These are phyloP conservation scores for Oncorhynchus clarkii DNA, from an alignment of 2,113 vertebrate species.

Conservation along the genomic window DNA sequence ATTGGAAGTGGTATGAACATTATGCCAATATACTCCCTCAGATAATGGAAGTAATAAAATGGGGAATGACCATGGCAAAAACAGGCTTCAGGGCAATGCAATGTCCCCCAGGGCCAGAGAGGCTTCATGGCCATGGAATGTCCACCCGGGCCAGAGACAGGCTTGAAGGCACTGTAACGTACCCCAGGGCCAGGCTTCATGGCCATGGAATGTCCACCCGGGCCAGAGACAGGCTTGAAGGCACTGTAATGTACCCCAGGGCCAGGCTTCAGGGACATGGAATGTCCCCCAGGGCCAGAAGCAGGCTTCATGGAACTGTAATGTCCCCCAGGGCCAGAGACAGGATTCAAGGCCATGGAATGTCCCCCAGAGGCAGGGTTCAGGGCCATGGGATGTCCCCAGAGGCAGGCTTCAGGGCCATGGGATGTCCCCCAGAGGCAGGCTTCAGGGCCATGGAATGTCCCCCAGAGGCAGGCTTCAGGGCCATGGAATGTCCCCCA, in stretches of 20 bases:
- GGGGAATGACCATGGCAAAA: slow-evolving; percentile 6
- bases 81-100: neutral
- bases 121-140: neutral
- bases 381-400: no score
- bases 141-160: neutral
- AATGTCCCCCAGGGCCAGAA: neutral
- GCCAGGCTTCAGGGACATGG: neutral
- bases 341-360: no score
- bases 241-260: no score
- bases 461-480: no score
- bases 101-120: no score
- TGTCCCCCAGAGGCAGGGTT: neutral
- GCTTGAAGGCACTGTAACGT: neutral
- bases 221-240: neutral
- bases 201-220: no score
- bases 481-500: no score
- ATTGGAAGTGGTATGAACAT: slow-evolving; percentile 32
- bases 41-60: slow-evolving; percentile 5
- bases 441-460: neutral
- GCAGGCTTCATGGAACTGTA: neutral
- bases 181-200: no score
- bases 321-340: no score
- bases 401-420: no score
- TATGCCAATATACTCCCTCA: slow-evolving; percentile 46
- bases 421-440: slow-evolving; percentile 1